Conservation (phyloP, 2,113 vertebrate genomes). For the Amblyopsis rosae region DNA sequence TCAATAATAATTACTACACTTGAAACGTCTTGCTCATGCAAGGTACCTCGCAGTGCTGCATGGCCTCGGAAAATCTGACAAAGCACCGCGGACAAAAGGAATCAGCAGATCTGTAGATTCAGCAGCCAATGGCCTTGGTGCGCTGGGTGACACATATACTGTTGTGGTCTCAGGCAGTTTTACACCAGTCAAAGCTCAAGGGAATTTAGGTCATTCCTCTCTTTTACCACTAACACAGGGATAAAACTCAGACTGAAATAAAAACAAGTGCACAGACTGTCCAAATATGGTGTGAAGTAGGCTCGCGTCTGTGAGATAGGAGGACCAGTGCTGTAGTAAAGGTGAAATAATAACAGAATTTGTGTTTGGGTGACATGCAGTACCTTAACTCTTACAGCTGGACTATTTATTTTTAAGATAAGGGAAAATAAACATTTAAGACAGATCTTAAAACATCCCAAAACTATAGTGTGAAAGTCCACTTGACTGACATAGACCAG, state of each 20-base stretch:
- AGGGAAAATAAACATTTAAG: constrained; percentile 21
- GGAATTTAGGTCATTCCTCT: constrained; percentile 44
- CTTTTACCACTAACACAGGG: neutral
- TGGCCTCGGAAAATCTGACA: too few species aligned
- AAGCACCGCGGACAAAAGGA: too few species aligned
- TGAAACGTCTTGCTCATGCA: too few species aligned
- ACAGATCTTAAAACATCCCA: constrained; percentile 31
- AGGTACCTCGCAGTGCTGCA: too few species aligned
- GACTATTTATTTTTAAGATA: neutral
- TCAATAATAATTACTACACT: too few species aligned
- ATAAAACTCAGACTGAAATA: constrained; percentile 14
- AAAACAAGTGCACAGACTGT: neutral
- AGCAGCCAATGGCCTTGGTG: constrained; percentile 42
- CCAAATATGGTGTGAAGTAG: neutral
- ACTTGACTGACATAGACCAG: constrained; percentile 25
- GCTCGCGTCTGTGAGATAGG: neutral
- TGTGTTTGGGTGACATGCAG: neutral
- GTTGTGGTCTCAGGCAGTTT: constrained; percentile 43
- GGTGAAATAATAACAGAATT: neutral
- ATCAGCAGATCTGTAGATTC: too few species aligned
- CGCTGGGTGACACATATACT: constrained; percentile 33
- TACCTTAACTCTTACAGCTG: neutral
- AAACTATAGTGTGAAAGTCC: constrained; percentile 14
- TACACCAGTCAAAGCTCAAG: constrained; percentile 38
- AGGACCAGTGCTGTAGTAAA: neutral